phyloP scores from a whole-genome alignment of 2,113 vertebrate genomes.

The Perca flavescens region DNA sequence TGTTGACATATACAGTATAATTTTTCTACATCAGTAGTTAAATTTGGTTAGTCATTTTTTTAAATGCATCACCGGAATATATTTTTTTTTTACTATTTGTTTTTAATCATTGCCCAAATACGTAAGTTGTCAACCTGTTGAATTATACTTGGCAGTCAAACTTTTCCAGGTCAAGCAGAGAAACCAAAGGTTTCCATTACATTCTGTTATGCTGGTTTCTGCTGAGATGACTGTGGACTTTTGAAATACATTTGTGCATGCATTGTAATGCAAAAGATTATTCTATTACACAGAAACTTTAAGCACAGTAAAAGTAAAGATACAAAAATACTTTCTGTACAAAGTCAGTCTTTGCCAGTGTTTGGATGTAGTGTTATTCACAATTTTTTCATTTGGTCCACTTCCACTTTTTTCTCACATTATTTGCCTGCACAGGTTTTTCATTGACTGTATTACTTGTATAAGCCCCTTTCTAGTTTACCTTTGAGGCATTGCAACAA shows the following conservation, averaged over 20 bases:
- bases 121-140: not conserved
- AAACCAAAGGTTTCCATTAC: not conserved
- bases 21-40: not conserved
- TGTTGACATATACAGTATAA: not conserved
- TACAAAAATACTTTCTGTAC: not conserved
- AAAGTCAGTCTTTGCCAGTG: conserved; percentile 31
- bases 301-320: not conserved
- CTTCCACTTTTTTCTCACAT: conserved; percentile 37
- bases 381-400: conserved; percentile 30
- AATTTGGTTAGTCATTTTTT: not conserved
- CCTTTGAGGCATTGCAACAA: conserved; percentile 63
- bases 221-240: not conserved
- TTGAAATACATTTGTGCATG: conserved; percentile 7
- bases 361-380: conserved; percentile 27
- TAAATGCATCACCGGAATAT: not conserved
- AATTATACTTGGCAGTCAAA: not conserved
- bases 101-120: not conserved
- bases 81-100: not conserved
- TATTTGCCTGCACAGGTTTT: conserved; percentile 43
- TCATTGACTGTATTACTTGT: conserved; percentile 52
- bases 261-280: conserved; percentile 4
- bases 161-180: not conserved
- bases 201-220: not conserved
- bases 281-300: conserved; percentile 6
- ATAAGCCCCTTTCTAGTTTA: conserved; percentile 45